These are phyloP conservation scores for Odocoileus virginianus DNA, from an alignment of 2,113 vertebrate species.

Conservation along the genomic window DNA sequence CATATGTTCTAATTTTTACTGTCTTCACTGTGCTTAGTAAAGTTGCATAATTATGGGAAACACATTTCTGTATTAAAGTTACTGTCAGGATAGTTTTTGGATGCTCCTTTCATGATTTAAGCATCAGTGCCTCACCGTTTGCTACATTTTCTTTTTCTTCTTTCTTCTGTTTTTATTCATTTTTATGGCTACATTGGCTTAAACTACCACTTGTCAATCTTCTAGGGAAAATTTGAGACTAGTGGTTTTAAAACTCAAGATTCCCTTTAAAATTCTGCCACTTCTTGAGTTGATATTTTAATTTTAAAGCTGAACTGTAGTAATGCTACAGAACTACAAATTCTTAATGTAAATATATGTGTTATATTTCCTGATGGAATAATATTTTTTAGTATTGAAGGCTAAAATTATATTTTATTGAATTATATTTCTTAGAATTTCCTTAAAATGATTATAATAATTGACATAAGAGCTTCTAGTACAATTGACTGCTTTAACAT, in stretches of 20 bases:
- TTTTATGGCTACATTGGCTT: constrained; percentile 40
- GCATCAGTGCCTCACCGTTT: constrained; percentile 12
- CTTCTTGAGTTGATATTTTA: constrained; percentile 19
- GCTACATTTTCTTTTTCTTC: not conserved
- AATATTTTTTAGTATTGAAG: constrained; percentile 32
- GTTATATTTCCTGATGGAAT: not conserved
- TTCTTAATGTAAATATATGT: constrained; percentile 50
- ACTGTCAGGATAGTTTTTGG: not conserved
- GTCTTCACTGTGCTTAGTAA: not conserved
- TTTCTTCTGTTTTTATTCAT: constrained; percentile 8
- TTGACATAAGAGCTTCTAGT: not conserved
- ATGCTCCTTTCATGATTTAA: not conserved
- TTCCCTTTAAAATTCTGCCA: constrained; percentile 48
- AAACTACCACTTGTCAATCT: constrained; percentile 3
- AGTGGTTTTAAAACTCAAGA: constrained; percentile 35
- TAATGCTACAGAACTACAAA: constrained; percentile 37
- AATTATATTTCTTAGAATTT: constrained; percentile 15
- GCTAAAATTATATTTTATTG: constrained; percentile 32
- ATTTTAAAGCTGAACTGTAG: constrained; percentile 25
- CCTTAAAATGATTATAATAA: constrained; percentile 16
- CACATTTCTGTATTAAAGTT: constrained; percentile 8
- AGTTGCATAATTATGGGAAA: not conserved
- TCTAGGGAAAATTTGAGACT: constrained; percentile 34
- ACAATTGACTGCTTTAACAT: not conserved
- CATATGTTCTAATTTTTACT: not conserved